Evolutionary conservation across 35 echinoderm and acorn worm genomes (phyloP), one percentile per base, ranked within the genome.

Genomic region (Lytechinus variegatus): DNA sequence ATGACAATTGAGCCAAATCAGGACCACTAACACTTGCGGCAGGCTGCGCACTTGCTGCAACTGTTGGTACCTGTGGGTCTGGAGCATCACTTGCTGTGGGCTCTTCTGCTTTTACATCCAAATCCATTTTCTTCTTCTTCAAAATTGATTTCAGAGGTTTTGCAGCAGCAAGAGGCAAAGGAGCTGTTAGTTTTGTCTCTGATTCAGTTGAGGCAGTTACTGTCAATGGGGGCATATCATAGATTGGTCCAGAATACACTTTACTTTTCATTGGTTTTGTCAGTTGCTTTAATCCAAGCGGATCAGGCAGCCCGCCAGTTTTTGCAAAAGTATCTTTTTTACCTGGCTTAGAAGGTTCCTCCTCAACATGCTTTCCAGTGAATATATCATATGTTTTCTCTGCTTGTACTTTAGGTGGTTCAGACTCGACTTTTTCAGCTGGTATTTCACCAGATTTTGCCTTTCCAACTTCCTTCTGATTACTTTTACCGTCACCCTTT

Each of bases 231-330:
- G 92, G 52, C 92, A 57, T 93, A 57, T 93, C 92, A 57, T 53
- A 28, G 9, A 93, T 93, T 16, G 92, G 92, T 27, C 92, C 92
- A 93, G 52, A 55, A 16, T 93, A 93, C 10, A 93, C 24, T 8
- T 93, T 93, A 54, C 92, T 93, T 93, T 93, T 93, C 52, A 55
- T 57, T 93, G 53, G 92, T 57, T 93, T 93, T 54, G 92, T 93
- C 5, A 93, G 55, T 54, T 93, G 92, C 92, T 93, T 93, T 10
- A 93, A 93, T 27, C 92, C 92, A 9, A 93, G 92, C 55, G 92
- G 92, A 55, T 93, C 92, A 57, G n/a, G 28, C 27, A 93, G 92
- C 57, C 92, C 92, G 9, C 92, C 92, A 52, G 13, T 28, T 54
- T 90, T 90, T 52, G 88, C 88, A 90, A 90, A 90, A 90, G 14